Conservation (phyloP, 2,113 vertebrate genomes). For the Oryzias javanicus region DNA sequence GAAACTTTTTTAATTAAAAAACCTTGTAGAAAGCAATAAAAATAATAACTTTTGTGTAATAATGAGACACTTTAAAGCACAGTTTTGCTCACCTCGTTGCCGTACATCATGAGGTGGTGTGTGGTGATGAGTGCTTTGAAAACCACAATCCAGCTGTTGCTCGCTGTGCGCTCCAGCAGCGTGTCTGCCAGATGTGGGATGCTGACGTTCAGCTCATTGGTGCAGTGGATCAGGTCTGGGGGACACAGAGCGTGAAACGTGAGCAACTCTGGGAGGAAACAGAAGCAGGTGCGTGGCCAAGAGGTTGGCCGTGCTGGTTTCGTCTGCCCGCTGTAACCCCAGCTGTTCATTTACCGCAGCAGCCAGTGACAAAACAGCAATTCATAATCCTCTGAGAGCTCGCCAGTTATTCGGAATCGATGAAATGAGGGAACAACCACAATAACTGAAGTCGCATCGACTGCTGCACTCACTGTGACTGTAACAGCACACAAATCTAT, state of each 20-base stretch:
- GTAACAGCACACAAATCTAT: slow-evolving; percentile 37
- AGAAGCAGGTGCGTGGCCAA: neutral
- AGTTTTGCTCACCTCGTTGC: slow-evolving; percentile 85
- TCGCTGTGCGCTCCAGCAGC: slow-evolving; percentile 87
- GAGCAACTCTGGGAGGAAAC: neutral
- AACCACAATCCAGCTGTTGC: slow-evolving; percentile 95
- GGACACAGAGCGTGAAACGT: slow-evolving; percentile 7
- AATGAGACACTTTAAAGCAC: too few species aligned
- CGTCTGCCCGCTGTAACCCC: neutral
- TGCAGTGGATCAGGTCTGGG: slow-evolving; percentile 91
- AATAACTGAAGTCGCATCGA: slow-evolving; percentile 27
- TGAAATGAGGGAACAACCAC: slow-evolving; percentile 15
- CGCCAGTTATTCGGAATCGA: slow-evolving; percentile 27
- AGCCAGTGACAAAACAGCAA: slow-evolving; percentile 7
- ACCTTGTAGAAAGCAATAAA: neutral
- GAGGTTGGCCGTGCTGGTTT: neutral
- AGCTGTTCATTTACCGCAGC: slow-evolving; percentile 4
- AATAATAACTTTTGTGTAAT: neutral
- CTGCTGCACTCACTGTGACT: slow-evolving; percentile 27
- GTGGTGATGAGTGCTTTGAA: slow-evolving; percentile 96
- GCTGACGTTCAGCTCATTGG: slow-evolving; percentile 94
- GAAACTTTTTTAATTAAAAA: too few species aligned
- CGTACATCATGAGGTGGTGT: slow-evolving; percentile 97
- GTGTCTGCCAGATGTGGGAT: slow-evolving; percentile 89
- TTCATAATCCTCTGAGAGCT: slow-evolving; percentile 26